Evolutionary conservation across 2,888 invertebrate genomes (phyloP), one percentile per base, ranked within the genome.

Genomic region (Autographa gamma): DNA sequence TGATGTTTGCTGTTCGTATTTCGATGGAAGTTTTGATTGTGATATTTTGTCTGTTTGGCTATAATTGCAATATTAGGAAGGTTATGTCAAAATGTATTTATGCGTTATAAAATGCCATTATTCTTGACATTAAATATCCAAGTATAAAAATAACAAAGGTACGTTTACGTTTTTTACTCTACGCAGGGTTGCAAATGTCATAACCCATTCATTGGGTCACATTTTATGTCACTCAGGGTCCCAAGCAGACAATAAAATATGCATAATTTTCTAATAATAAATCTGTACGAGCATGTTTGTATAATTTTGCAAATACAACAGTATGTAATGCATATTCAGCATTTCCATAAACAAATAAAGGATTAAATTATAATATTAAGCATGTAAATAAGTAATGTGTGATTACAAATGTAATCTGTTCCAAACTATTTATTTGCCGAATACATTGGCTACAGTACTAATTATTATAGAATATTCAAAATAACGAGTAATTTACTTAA

Each of bases 241-340:
- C 68, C 69, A 43, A 25, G 41, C 74, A 72, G 63, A 73, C 66
- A 63, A 65, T 81, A 71, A 79, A 82, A 82, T 84, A 80, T 76
- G 77, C 73, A 82, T 76, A 76, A 77, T 77, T 70, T 76, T 76
- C 67, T 73, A 79, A 84, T 82, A 84, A 84, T 69, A 74, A 75
- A 77, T 77, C 66, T 66, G 61, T 71, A 58, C 60, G 73, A 48
- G 65, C 76, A 71, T 74, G 74, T 73, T 66, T 81, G 81, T 76
- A 74, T 71, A 78, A 79, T 75, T 77, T 73, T 79, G 69, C 73
- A 83, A 75, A 69, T 62, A 69, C 61, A 80, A 62, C 59, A 63
- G 65, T 59, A 68, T 68, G 67, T 67, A 71, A 80, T 76, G 67
- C 71, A 56, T 76, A 58, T 77, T 34, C 60, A 56, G 80, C 76